Conservation (phyloP, 2,888 invertebrate genomes). For the Cryptocheilus praepositus region DNA sequence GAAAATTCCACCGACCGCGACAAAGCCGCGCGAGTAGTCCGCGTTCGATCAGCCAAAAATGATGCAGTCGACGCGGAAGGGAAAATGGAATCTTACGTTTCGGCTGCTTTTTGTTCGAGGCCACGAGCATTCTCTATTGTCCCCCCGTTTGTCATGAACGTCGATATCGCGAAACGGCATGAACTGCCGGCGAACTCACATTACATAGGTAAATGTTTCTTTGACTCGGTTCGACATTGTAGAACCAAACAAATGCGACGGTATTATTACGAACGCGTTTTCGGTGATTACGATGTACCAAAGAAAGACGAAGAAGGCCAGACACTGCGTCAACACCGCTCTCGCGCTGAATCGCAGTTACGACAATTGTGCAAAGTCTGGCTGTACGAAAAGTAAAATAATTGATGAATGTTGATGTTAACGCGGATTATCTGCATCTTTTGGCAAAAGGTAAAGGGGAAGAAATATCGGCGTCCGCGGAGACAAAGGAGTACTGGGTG, state of each 20-base stretch:
- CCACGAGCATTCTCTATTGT: too few relatives aligned
- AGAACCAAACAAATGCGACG: neutral
- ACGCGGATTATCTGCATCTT: too few relatives aligned
- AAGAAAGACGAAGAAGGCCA: constrained; percentile 1
- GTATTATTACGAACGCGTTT: constrained; percentile 3
- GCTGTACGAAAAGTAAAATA: constrained; percentile 39
- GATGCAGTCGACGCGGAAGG: neutral
- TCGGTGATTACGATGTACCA: neutral
- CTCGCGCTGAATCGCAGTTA: constrained; percentile 16
- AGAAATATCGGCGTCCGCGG: neutral
- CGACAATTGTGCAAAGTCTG: constrained; percentile 62
- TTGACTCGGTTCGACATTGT: neutral
- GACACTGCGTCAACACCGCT: constrained; percentile 22
- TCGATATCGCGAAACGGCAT: constrained; percentile 1
- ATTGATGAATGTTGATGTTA: constrained; percentile 40
- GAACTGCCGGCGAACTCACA: neutral
- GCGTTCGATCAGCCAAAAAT: too few relatives aligned
- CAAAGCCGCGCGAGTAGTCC: too few relatives aligned
- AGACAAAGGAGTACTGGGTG: neutral
- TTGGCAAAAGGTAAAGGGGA: neutral
- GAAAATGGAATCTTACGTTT: neutral
- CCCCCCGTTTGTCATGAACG: too few relatives aligned
- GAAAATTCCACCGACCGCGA: too few relatives aligned
- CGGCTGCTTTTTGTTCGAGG: too few relatives aligned
- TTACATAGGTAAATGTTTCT: too few relatives aligned